Base-by-base conservation (phyloP, 2,113 vertebrate genomes). In the Ranitomeya variabilis region DNA sequence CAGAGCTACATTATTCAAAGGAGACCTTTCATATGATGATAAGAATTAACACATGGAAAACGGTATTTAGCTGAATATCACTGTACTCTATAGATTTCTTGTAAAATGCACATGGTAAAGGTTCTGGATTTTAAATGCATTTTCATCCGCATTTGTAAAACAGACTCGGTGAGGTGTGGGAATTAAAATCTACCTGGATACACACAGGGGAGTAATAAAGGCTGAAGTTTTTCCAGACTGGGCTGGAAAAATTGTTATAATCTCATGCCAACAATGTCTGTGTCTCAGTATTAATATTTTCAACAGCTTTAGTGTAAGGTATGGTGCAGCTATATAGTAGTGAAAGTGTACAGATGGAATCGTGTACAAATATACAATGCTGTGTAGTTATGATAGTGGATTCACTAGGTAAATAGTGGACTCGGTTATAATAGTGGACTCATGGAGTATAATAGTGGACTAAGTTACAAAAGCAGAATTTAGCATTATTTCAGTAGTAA, bases 151-250 rank as follows among this genome's bases (percentile, higher is more conserved):
- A 84, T 84, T 84, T 69, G 82, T 69, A 26, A 85, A 37, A 21
- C 83, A 74, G 55, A 85, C 69, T 12, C 6, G 45, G 54, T 74
- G 57, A 69, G 8, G 13, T 84, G 81, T 55, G 16, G 52, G 69
- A 85, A 74, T 85, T 76, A 74, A 85, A 74, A 85, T 31, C 18
- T 85, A 76, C 83, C 69, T 74, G 83, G 23, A 45, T 60, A 76
- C 51, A 60, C 83, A 74, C 83, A 74, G 37, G n/a, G 83, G 83
- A 85, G 76, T 85, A 73, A 73, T 85, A 85, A 85, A 85, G 37
- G 26, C 55, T 60, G 83, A 74, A n/a, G 60, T 26, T 59, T 66
- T 85, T 54, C 52, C 67, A 85, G 83, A 85, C 83, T 26, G 52
- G 69, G 69, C 54, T 73, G 67, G 67, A 73, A 85, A 84, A 85